Percentiles rank a stretch among this genome's conserved stretches.
Conservation (phyloP, 2,888 invertebrate species). For the Drosophila pseudotalamancana region DNA sequence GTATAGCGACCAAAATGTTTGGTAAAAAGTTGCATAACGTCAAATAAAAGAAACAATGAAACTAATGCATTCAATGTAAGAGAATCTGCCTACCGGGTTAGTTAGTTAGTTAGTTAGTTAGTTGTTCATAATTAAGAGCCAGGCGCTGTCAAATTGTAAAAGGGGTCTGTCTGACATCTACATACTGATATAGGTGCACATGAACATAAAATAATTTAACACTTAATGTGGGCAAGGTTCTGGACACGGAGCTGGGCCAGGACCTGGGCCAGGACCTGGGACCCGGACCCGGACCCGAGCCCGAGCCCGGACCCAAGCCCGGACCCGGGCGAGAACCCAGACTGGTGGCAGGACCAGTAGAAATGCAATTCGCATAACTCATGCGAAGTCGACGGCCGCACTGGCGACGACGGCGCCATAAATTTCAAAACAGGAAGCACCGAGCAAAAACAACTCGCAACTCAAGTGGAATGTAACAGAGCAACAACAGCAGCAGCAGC, state of each 20-base stretch:
- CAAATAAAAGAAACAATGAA: background rate
- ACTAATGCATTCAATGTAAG: background rate
- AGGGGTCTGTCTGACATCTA: constrained; percentile 9
- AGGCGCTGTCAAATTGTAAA: constrained; percentile 20
- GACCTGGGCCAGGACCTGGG: background rate
- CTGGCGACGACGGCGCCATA: constrained; percentile 73
- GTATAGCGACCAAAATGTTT: background rate
- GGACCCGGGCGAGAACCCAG: constrained; percentile 1
- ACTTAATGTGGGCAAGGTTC: constrained; percentile 60
- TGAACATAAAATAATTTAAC: constrained; percentile 73
- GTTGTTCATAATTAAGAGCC: constrained; percentile 61
- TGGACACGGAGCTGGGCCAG: constrained; percentile 4
- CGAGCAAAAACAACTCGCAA: constrained; percentile 58
- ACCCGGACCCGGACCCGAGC: background rate
- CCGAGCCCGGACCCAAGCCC: background rate
- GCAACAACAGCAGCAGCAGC: constrained; percentile 17
- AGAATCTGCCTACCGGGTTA: background rate
- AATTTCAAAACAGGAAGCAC: constrained; percentile 76
- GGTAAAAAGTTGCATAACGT: background rate
- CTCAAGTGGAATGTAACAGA: constrained; percentile 55
- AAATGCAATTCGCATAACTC: constrained; percentile 75
- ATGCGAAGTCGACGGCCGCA: constrained; percentile 59
- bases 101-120: too few relatives aligned
- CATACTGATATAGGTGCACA: constrained; percentile 25
- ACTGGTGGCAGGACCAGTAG: constrained; percentile 31